Percentiles rank a stretch among this genome's conserved stretches.
These are phyloP conservation scores for Spisula solida DNA, from an alignment of 2,888 invertebrate species.

Conservation along the genomic window DNA sequence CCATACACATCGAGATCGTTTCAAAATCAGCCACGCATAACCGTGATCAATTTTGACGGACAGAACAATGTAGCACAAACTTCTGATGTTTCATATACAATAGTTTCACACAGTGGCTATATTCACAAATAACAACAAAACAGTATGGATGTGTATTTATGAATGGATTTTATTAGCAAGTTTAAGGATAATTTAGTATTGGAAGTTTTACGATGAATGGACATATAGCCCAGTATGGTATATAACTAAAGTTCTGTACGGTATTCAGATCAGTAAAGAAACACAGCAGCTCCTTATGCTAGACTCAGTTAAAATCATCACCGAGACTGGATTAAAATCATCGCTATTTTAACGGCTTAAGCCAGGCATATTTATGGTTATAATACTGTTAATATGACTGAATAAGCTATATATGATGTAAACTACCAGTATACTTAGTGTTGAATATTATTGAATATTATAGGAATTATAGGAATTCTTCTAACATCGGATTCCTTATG, in stretches of 20 bases:
- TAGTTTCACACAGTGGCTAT: conserved; percentile 2
- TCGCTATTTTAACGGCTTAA: background rate
- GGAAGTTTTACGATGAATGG: background rate
- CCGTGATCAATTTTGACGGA: background rate
- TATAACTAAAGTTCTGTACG: too few relatives aligned
- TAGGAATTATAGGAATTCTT: background rate
- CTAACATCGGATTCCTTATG: background rate
- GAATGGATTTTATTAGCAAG: conserved; percentile 14
- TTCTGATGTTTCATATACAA: background rate
- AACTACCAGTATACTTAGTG: too few relatives aligned
- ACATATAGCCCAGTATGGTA: too few relatives aligned
- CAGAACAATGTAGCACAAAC: background rate
- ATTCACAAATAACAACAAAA: conserved; percentile 15
- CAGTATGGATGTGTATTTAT: background rate
- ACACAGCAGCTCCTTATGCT: too few relatives aligned
- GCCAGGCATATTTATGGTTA: background rate
- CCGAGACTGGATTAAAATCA: background rate
- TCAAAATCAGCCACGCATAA: background rate
- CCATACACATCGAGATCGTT: background rate
- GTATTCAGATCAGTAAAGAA: too few relatives aligned
- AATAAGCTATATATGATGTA: background rate
- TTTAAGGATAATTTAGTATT: conserved; percentile 19
- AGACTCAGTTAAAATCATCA: background rate
- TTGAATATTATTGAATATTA: background rate
- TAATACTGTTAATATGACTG: background rate